Evolutionary conservation across 1,140 invertebrate species (phyloP).

Genomic region (Drosophila littoralis): DNA sequence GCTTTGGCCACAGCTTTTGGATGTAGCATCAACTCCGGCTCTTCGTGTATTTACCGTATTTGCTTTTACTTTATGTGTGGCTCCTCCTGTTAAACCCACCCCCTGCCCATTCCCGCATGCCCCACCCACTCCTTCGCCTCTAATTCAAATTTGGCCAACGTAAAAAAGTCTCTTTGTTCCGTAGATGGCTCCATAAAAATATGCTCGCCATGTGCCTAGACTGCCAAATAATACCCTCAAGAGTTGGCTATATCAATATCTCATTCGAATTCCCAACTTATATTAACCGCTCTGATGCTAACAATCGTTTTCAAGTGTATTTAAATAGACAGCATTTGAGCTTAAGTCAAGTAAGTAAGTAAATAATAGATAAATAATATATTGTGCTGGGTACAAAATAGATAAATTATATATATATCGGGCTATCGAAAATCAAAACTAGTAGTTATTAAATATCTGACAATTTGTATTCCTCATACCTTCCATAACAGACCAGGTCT

Average conservation of each 20-base stretch:
- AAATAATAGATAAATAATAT: too few relatives aligned
- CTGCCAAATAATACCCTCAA: conserved; percentile 16
- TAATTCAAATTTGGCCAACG: conserved; percentile 70
- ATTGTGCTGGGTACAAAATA: too few relatives aligned
- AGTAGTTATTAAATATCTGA: too few relatives aligned
- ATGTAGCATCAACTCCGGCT: conserved; percentile 3
- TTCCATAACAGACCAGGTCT: too few relatives aligned
- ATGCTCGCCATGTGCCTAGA: conserved; percentile 41
- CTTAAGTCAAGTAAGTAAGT: too few relatives aligned
- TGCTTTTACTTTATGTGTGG: conserved; percentile 54
- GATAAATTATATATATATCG: too few relatives aligned
- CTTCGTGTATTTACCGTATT: conserved; percentile 58
- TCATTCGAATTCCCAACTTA: not conserved
- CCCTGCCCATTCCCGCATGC: not conserved
- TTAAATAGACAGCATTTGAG: too few relatives aligned
- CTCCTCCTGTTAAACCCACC: conserved; percentile 28
- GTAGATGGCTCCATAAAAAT: conserved; percentile 56
- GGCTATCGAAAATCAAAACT: too few relatives aligned
- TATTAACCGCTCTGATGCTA: too few relatives aligned
- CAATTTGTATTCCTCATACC: too few relatives aligned
- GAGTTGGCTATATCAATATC: too few relatives aligned
- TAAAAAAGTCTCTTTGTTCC: conserved; percentile 76
- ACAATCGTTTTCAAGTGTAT: too few relatives aligned
- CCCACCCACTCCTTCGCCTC: not conserved
- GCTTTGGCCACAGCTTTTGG: conserved; percentile 39